These are phyloP conservation scores for Coracopsis vasa DNA, from an alignment of 2,113 vertebrate genomes.

Conservation along the genomic window DNA sequence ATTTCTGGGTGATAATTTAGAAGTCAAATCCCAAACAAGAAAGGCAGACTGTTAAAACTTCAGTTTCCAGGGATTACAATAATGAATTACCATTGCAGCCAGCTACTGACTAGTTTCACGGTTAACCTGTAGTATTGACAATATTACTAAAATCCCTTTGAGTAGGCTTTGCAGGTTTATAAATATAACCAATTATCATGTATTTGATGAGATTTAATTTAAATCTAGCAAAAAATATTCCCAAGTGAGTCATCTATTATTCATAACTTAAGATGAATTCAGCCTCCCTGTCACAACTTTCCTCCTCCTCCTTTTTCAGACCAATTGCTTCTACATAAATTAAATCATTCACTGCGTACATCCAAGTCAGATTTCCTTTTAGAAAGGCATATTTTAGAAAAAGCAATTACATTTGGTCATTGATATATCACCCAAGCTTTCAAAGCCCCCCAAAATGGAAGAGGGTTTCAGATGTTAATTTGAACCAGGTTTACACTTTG, in stretches of 20 bases:
- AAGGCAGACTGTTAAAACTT: background rate
- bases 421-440: slow-evolving; percentile 21
- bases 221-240: slow-evolving; percentile 29
- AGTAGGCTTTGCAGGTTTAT: background rate
- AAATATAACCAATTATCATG: slow-evolving; percentile 37
- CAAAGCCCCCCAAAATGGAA: background rate
- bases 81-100: background rate
- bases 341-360: slow-evolving; percentile 28
- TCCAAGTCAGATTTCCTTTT: slow-evolving; percentile 26
- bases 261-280: slow-evolving; percentile 27
- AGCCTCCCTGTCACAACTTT: slow-evolving; percentile 20
- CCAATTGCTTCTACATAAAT: slow-evolving; percentile 22
- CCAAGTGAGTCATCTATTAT: slow-evolving; percentile 48
- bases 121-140: background rate
- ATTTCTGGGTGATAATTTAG: background rate
- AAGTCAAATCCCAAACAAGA: background rate
- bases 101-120: background rate
- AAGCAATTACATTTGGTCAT: slow-evolving; percentile 33
- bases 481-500: background rate
- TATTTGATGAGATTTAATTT: slow-evolving; percentile 39
- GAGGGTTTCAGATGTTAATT: background rate
- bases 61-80: background rate
- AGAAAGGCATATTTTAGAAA: slow-evolving; percentile 12
- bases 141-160: background rate
- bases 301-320: slow-evolving; percentile 43